Base-by-base conservation (phyloP, 2,113 vertebrate genomes). In the Heterotis niloticus region DNA sequence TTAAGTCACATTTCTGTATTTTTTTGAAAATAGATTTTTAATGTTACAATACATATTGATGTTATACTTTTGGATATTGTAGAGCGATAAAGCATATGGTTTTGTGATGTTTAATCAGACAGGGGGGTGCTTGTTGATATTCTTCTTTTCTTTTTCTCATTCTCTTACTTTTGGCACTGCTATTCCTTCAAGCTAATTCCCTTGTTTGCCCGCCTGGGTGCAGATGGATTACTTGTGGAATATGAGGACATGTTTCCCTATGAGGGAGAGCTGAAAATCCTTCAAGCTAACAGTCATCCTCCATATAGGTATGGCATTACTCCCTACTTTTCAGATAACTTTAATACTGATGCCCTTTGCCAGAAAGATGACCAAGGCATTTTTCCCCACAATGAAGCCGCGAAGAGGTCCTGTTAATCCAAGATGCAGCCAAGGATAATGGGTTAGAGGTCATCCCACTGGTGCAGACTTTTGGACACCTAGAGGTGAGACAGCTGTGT, bases 161-260 rank as follows among this genome's bases (percentile, higher is more conserved):
- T 24, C 14, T 75, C 20, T 16, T 75, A 7, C 56, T 59, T 29
- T 24, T 9, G 14, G 17, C 26, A n/a, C 18, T 44, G 34, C 34
- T 44, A 4, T 1, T 75, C 65, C 78, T 24, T 14, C 67, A 88
- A 99, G 97, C 78, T 97, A 62, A 92, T 99, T 10, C 93, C 94
- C 12, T 83, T 96, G 76, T 92, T 97, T 88, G 92, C 83, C 1
- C 60, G 86, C 1, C 89, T 99, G 65, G 97, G 96, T 29, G 97
- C 93, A 0, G 90, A 93, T 0, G 96, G 96, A 5, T 85, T 99
- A 64, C 93, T 99, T 82, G 84, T 99, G 79, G 97, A 99, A 76
- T 98, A 98, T 62, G 97, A 99, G 83, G 97, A 99, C 86, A 94
- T 95, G 90, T 99, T 98, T 85, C 97, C 97, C 0, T 99, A 98